A percentile compares a stretch with the other conserved stretches of the same genome.
Evolutionary conservation across 2,113 vertebrate genomes (phyloP).

Genomic region (Mastomys natalensis): DNA sequence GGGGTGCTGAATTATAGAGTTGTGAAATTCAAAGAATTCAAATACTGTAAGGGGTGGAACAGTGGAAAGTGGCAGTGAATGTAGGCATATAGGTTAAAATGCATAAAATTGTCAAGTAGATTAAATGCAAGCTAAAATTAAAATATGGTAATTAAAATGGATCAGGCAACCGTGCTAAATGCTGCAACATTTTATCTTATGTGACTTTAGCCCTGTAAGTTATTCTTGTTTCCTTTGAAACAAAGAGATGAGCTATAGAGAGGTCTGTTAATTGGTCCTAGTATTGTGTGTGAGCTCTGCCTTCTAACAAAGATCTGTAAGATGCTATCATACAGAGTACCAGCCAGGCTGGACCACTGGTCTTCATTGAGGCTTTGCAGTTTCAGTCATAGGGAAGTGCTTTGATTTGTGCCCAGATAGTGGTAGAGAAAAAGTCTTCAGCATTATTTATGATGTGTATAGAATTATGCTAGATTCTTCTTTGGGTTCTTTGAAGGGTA

Average conservation of each 20-base stretch:
- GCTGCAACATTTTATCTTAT: slow-evolving; percentile 32
- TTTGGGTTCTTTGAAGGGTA: not conserved
- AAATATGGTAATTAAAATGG: slow-evolving; percentile 50
- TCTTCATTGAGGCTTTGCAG: not conserved
- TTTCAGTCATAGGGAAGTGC: not conserved
- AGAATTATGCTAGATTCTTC: not conserved
- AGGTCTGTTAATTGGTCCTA: not conserved
- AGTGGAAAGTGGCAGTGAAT: not conserved
- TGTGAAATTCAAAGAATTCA: slow-evolving; percentile 5
- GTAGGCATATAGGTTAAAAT: not conserved
- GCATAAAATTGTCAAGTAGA: not conserved
- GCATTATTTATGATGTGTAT: not conserved
- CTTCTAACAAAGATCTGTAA: not conserved
- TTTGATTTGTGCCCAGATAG: not conserved
- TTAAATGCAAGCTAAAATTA: slow-evolving; percentile 59
- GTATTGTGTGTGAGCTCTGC: not conserved
- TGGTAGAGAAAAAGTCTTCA: not conserved
- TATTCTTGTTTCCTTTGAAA: slow-evolving; percentile 53
- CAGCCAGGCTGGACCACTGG: not conserved
- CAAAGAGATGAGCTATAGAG: not conserved
- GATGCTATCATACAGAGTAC: not conserved
- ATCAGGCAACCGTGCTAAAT: not conserved
- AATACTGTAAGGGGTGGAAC: not conserved
- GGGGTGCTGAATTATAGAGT: not conserved
- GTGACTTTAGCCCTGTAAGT: slow-evolving; percentile 15